Evolutionary conservation across 2,113 vertebrate genomes (phyloP).

Genomic region (Petrocephalus zakoni): DNA sequence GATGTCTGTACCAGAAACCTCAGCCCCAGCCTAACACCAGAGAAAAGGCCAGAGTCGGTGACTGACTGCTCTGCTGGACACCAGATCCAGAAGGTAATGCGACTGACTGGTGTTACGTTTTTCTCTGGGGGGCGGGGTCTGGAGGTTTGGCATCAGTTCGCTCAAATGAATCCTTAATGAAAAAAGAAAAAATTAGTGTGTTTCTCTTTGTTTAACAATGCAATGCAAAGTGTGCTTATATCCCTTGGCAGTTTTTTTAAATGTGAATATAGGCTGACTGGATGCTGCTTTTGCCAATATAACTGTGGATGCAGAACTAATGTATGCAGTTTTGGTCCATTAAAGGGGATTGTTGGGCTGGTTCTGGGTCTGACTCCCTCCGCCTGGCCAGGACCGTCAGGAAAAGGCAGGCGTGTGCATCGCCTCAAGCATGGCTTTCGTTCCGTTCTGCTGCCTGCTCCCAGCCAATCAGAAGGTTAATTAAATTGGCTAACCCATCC

Average conservation of each 20-base stretch:
- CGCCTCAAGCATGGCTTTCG: constrained; percentile 18
- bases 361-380: not conserved
- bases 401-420: constrained; percentile 33
- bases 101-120: not conserved
- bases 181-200: not conserved
- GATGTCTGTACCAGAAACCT: not conserved
- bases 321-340: not conserved
- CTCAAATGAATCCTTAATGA: not conserved
- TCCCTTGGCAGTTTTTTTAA: not conserved
- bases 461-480: constrained; percentile 54
- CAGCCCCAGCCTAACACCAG: not conserved
- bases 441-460: constrained; percentile 46
- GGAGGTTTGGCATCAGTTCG: not conserved
- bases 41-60: not conserved
- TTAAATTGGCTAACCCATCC: constrained; percentile 54
- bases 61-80: not conserved
- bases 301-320: not conserved
- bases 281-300: not conserved
- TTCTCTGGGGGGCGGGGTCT: not conserved
- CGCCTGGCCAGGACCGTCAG: constrained; percentile 9
- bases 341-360: not conserved
- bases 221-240: not conserved
- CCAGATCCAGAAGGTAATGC: not conserved
- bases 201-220: not conserved
- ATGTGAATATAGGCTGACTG: not conserved